Evolutionary conservation across 2,888 invertebrate species (phyloP), one percentile per base, ranked within the genome.

Genomic region (Pristionchus maxplancki): DNA sequence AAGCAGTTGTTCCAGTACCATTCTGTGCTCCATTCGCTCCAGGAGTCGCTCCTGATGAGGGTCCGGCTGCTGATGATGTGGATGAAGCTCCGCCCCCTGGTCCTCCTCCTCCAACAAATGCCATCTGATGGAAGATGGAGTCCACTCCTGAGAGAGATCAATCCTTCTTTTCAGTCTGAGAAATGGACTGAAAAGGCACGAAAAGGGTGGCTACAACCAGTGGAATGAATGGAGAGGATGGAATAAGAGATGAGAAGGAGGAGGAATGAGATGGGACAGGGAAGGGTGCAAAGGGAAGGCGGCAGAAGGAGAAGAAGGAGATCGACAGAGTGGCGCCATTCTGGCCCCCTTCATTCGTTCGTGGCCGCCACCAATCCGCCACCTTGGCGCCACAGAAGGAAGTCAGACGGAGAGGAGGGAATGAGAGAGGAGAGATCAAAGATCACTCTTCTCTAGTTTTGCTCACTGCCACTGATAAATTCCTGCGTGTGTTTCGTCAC

Each of bases 141-240:
- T 44, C 74, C 74, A 78, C 74, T 78, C 74, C 74, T 78, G 5
- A 78, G n/a, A n/a, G n/a, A n/a, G n/a, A 78, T 78, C 28, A 44
- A 44, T 78, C 31, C 13, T 3, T n/a, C n/a, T n/a, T n/a, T n/a
- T n/a, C n/a, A n/a, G n/a, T n/a, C n/a, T 1, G 64, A 64, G 37
- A 71, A 71, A n/a, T 44, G 37, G 40, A 20, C 44, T 78, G 9
- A 78, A 78, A 78, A 5, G 37, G n/a, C 4, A 31, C 28, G 74
- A 24, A 71, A 37, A n/a, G 17, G 15, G 15, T 11, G 71, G 64
- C 31, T 13, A 28, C 71, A 71, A 71, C 13, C 37, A 37, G 71
- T 44, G 44, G 44, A 64, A 64, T 31, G 28, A 17, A 78, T 5
- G 62, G 24, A n/a, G 13, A 6, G 58, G 15, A 58, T 53, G 2